A percentile compares a stretch with the other conserved stretches of the same genome.
These are phyloP conservation scores for Pseudorhombus dupliciocellatus DNA, from an alignment of 2,113 vertebrate species.

Conservation along the genomic window DNA sequence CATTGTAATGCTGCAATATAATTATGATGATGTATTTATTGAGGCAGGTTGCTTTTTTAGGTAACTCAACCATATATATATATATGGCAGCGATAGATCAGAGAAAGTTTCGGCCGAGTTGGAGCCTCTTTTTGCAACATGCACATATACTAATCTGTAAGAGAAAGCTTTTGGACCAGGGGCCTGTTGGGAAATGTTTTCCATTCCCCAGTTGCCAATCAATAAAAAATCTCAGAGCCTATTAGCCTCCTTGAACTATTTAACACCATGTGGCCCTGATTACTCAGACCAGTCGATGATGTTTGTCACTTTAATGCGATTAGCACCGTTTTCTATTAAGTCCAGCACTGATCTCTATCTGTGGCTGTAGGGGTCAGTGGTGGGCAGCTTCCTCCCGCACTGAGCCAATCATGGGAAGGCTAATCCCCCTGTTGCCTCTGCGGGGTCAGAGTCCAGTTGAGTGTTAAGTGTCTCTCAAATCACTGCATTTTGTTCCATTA, in stretches of 20 bases:
- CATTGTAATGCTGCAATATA: slow-evolving; percentile 12
- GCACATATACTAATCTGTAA: slow-evolving; percentile 30
- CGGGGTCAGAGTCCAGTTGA: slow-evolving; percentile 34
- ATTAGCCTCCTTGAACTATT: slow-evolving; percentile 77
- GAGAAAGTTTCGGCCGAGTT: neutral
- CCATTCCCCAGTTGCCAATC: slow-evolving; percentile 68
- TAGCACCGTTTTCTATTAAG: slow-evolving; percentile 67
- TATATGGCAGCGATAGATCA: slow-evolving; percentile 8
- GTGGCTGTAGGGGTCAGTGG: slow-evolving; percentile 28
- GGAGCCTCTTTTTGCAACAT: slow-evolving; percentile 8
- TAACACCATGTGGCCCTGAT: slow-evolving; percentile 69
- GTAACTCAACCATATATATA: slow-evolving; percentile 1
- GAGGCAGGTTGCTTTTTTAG: slow-evolving; percentile 1
- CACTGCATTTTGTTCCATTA: neutral
- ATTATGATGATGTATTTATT: slow-evolving; percentile 19
- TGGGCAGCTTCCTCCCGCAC: slow-evolving; percentile 20
- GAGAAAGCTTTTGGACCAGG: slow-evolving; percentile 24
- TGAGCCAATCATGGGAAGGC: slow-evolving; percentile 20
- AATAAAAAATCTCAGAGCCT: slow-evolving; percentile 71
- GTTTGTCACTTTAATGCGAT: slow-evolving; percentile 77
- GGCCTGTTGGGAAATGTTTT: slow-evolving; percentile 65
- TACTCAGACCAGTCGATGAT: slow-evolving; percentile 71
- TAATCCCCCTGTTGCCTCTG: slow-evolving; percentile 8
- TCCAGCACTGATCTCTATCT: slow-evolving; percentile 49
- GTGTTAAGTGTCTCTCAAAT: slow-evolving; percentile 31